These are phyloP conservation scores for Adrianichthys oophorus DNA, from an alignment of 2,797 vertebrate genomes.

Conservation along the genomic window DNA sequence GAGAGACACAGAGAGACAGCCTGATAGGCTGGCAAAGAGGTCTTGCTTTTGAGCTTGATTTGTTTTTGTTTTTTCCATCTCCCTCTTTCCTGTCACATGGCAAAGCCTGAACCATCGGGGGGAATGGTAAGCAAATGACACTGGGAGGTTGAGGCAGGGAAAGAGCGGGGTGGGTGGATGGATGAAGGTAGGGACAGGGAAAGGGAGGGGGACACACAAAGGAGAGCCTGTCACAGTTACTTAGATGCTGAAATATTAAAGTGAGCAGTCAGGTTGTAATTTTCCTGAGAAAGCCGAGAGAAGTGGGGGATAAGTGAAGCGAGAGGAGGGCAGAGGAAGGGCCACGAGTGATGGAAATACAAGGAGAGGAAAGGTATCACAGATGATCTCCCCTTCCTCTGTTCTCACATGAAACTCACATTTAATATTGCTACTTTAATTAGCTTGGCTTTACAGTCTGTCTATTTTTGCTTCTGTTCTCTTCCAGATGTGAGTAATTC, in stretches of 20 bases:
- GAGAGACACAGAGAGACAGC: slow-evolving; percentile 57
- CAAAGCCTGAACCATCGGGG: slow-evolving; percentile 64
- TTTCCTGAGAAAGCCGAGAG: slow-evolving; percentile 78
- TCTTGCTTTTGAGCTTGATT: slow-evolving; percentile 65
- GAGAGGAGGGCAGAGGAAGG: slow-evolving; percentile 43
- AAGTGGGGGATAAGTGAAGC: slow-evolving; percentile 68
- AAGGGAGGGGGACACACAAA: slow-evolving; percentile 65
- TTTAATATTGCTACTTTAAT: slow-evolving; percentile 76
- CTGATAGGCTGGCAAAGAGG: slow-evolving; percentile 58
- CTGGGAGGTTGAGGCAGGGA: slow-evolving; percentile 45
- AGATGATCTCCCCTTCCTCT: slow-evolving; percentile 64
- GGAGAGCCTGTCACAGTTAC: slow-evolving; percentile 81
- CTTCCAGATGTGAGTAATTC: slow-evolving; percentile 72
- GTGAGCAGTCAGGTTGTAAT: slow-evolving; percentile 84
- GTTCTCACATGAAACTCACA: slow-evolving; percentile 67
- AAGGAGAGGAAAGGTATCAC: slow-evolving; percentile 74
- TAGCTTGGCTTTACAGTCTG: slow-evolving; percentile 60
- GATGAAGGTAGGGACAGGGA: slow-evolving; percentile 30
- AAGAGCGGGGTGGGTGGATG: slow-evolving; percentile 31
- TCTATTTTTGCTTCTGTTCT: slow-evolving; percentile 48
- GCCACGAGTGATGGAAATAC: slow-evolving; percentile 46
- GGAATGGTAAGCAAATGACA: slow-evolving; percentile 65
- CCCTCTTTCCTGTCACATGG: slow-evolving; percentile 67
- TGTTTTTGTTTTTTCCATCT: slow-evolving; percentile 54
- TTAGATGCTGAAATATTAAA: slow-evolving; percentile 84